These are phyloP conservation scores for Ernsta delagoae DNA, from an alignment of 2,888 invertebrate genomes.

Conservation along the genomic window DNA sequence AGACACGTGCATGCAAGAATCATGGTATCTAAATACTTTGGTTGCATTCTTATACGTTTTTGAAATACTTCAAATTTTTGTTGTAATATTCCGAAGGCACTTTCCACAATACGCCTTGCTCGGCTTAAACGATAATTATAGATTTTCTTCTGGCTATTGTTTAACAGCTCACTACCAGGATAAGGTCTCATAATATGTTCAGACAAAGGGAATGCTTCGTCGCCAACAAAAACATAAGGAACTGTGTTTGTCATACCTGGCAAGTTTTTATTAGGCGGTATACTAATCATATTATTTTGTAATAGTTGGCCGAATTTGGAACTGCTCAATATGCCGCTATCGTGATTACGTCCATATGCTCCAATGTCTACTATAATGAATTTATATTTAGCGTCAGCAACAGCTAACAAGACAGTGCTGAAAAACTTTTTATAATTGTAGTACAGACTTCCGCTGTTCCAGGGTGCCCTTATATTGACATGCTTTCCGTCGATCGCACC, in stretches of 20 bases:
- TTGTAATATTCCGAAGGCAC: conserved; percentile 40
- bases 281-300: conserved; percentile 25
- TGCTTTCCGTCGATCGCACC: conserved; percentile 27
- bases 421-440: conserved; percentile 44
- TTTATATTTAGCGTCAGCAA: conserved; percentile 41
- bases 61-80: conserved; percentile 42
- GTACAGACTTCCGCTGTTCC: conserved; percentile 26
- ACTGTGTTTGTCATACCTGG: conserved; percentile 43
- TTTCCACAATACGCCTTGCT: conserved; percentile 41
- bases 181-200: conserved; percentile 29
- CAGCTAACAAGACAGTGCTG: conserved; percentile 37
- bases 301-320: conserved; percentile 8
- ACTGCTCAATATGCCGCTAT: conserved; percentile 26
- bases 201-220: conserved; percentile 46
- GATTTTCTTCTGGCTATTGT: conserved; percentile 37
- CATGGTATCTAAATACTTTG: conserved; percentile 38
- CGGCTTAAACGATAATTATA: conserved; percentile 42
- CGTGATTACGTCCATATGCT: conserved; percentile 39
- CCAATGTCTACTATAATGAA: conserved; percentile 45
- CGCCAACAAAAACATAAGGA: conserved; percentile 49
- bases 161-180: conserved; percentile 3
- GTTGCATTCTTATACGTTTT: conserved; percentile 38
- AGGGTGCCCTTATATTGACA: not conserved
- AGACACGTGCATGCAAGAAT: conserved; percentile 40
- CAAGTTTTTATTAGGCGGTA: conserved; percentile 45